Evolutionary conservation across 1,140 invertebrate genomes (phyloP), one percentile per base, ranked within the genome.

Genomic region (Augochlora pura): DNA sequence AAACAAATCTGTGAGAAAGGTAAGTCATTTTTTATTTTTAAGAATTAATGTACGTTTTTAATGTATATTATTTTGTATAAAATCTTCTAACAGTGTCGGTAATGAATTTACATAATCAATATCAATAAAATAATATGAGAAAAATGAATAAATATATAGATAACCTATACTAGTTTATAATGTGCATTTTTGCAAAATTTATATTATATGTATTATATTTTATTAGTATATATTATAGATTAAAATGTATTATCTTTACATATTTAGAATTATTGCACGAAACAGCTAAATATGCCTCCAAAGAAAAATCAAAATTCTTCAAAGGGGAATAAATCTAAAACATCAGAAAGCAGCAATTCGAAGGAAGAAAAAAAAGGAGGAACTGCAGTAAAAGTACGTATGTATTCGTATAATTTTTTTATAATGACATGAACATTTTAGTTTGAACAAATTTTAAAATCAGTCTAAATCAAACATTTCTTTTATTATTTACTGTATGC

Each of bases 291-390:
- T 83, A 96, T 96, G 95, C 95, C 95, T 59, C 95, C 96, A 10
- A 96, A 96, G 92, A 96, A 96, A 87, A 93, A 93, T 83, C 85
- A 93, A 18, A 92, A 91, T 80, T 91, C 91, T 57, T 88, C 91
- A 32, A 91, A 91, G 42, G 88, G 83, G 39, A 89, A 89, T 49
- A 94, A 94, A 81, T 94, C 94, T 23, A 95, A 95, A 90, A 91
- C 93, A 23, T 91, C 92, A 42, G 94, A 94, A 85, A 93, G 94
- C 7, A 46, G n/a, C 8, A 25, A n/a, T 5, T 72, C 60, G 3
- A 86, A 86, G 46, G 25, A 62, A 16, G 84, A 83, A 38, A 86
- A 86, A 18, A 86, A 86, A 68, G 74, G 73, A 54, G 85, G 84
- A 62, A 81, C 25, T 21, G n/a, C 85, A 23, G 81, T 86, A 12